These are phyloP conservation scores for Colossoma macropomum DNA, from an alignment of 2,113 vertebrate genomes.

Conservation along the genomic window DNA sequence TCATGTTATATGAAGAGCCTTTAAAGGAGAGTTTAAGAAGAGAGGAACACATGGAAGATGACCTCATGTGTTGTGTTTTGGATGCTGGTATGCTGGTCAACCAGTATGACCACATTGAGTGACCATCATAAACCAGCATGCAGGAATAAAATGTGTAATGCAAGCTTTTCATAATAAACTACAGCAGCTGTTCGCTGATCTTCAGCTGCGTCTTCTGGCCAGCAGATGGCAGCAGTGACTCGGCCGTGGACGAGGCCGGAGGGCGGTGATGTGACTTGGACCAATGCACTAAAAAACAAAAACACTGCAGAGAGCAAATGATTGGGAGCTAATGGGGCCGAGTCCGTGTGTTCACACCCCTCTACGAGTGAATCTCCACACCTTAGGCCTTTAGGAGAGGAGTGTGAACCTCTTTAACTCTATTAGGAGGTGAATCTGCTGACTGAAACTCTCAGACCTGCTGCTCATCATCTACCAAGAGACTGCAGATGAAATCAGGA, in stretches of 20 bases:
- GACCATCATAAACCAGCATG: too few relatives aligned
- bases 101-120: too few relatives aligned
- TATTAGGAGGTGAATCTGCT: not conserved
- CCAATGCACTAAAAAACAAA: not conserved
- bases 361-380: not conserved
- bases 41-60: too few relatives aligned
- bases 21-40: too few relatives aligned
- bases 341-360: not conserved
- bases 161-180: too few relatives aligned
- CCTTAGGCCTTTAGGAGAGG: not conserved
- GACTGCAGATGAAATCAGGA: too few relatives aligned
- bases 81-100: too few relatives aligned
- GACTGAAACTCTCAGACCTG: not conserved
- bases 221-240: slow-evolving; percentile 4
- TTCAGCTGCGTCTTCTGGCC: not conserved
- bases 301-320: not conserved
- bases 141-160: too few relatives aligned
- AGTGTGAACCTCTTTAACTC: not conserved
- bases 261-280: not conserved
- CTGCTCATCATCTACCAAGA: not conserved
- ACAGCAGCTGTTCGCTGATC: too few relatives aligned
- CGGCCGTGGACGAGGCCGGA: too few relatives aligned
- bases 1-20: too few relatives aligned
- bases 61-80: too few relatives aligned
- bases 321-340: not conserved